A percentile compares a stretch with the other conserved stretches of the same genome.
These are phyloP conservation scores for Aegithalos caudatus DNA, from an alignment of 2,113 vertebrate genomes.

Conservation along the genomic window DNA sequence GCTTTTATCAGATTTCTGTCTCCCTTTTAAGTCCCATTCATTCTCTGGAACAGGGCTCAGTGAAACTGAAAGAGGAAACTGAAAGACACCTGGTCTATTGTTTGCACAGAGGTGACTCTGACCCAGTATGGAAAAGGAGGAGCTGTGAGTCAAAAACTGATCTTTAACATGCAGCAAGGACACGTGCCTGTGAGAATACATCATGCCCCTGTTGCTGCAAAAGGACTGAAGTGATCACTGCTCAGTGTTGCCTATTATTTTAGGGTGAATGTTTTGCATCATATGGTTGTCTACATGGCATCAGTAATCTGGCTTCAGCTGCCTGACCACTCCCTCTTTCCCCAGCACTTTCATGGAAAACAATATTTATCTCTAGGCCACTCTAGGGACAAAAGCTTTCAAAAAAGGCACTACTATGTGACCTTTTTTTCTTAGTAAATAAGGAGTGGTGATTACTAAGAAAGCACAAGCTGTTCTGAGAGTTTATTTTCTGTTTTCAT, in stretches of 20 bases:
- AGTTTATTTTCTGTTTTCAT: not conserved
- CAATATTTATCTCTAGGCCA: not conserved
- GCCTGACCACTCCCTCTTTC: not conserved
- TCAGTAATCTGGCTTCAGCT: not conserved
- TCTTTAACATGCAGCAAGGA: not conserved
- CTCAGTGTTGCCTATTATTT: not conserved
- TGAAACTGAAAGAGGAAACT: not conserved
- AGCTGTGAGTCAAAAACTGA: not conserved
- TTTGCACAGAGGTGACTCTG: not conserved
- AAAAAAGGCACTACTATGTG: not conserved
- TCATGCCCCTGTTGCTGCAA: not conserved
- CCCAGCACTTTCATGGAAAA: not conserved
- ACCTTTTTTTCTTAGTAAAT: constrained; percentile 45
- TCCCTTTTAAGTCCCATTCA: not conserved
- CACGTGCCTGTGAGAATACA: not conserved
- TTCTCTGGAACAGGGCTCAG: not conserved
- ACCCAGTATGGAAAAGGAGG: not conserved
- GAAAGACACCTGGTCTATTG: no score
- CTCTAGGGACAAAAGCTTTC: constrained; percentile 19
- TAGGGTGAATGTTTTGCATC: not conserved
- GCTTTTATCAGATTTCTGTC: not conserved
- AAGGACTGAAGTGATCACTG: not conserved
- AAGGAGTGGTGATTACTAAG: constrained; percentile 24
- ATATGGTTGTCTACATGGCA: not conserved
- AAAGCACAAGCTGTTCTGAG: constrained; percentile 41